Percentiles rank a stretch among this genome's conserved stretches.
Conservation (phyloP, 37 sponge, comb jelly and placozoan species). For the Eunapius fragilis region DNA sequence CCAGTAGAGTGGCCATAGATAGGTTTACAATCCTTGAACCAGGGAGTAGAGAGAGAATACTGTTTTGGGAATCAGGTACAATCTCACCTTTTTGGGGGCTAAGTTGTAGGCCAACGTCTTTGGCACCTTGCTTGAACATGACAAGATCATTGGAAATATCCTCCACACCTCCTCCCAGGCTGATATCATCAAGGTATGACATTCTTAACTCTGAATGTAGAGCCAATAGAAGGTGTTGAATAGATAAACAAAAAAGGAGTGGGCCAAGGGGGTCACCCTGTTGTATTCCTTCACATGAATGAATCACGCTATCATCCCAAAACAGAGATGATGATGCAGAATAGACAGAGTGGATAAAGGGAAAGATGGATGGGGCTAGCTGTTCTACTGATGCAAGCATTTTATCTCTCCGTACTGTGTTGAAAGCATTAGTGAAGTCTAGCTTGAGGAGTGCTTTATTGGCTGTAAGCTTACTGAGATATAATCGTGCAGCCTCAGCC, state of each 20-base stretch:
- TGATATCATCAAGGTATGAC: slow-evolving; percentile 7
- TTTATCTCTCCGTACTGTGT: slow-evolving; percentile 5
- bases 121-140: slow-evolving; percentile 9
- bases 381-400: slow-evolving; percentile 3
- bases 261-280: slow-evolving; percentile 30
- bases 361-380: background rate
- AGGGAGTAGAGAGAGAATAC: background rate
- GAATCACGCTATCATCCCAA: slow-evolving; percentile 9
- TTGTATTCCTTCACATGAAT: slow-evolving; percentile 20
- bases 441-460: slow-evolving; percentile 4
- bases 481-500: slow-evolving; percentile 20
- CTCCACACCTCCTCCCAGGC: background rate
- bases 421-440: background rate
- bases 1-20: slow-evolving; percentile 10
- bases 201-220: slow-evolving; percentile 5
- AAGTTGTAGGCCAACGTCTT: slow-evolving; percentile 21
- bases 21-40: background rate
- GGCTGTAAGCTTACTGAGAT: background rate
- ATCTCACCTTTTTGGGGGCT: slow-evolving; percentile 6
- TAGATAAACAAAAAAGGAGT: slow-evolving; percentile 27
- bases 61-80: background rate
- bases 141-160: slow-evolving; percentile 7
- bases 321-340: slow-evolving; percentile 26
- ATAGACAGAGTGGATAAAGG: slow-evolving; percentile 29
- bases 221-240: background rate